Percentiles rank a stretch among this genome's conserved stretches.
Evolutionary conservation across 2,888 invertebrate species (phyloP).

Genomic region (Argyresthia goedartella): DNA sequence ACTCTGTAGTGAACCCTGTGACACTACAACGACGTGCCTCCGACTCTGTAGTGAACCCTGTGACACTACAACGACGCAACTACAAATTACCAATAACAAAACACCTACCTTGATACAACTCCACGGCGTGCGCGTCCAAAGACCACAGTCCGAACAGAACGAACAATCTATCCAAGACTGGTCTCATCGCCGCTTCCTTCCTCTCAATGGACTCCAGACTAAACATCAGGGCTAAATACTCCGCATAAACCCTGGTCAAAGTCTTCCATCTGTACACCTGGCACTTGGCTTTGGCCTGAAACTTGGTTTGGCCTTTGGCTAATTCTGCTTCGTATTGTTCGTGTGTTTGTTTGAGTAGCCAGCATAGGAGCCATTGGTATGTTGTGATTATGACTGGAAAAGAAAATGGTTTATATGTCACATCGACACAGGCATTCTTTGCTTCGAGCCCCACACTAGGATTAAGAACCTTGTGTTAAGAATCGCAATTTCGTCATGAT

Average conservation of each 20-base stretch:
- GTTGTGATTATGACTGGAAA: constrained; percentile 76
- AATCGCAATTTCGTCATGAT: too few species aligned
- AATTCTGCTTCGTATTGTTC: constrained; percentile 70
- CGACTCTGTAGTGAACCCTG: too few species aligned
- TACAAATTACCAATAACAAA: too few species aligned
- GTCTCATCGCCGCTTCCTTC: constrained; percentile 40
- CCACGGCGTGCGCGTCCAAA: constrained; percentile 78
- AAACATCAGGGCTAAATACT: constrained; percentile 73
- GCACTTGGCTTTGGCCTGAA: constrained; percentile 82
- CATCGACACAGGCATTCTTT: too few species aligned
- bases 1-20: too few species aligned
- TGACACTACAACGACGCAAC: too few species aligned
- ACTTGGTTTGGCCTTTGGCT: constrained; percentile 73
- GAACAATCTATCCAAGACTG: constrained; percentile 61
- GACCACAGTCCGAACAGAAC: constrained; percentile 51
- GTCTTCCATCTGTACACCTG: constrained; percentile 86
- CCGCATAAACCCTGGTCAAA: constrained; percentile 83
- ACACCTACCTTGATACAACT: constrained; percentile 74
- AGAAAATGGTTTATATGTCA: neutral
- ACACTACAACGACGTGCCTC: too few species aligned
- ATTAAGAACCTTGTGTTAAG: too few species aligned
- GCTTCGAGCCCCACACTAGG: too few species aligned
- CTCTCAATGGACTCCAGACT: constrained; percentile 56
- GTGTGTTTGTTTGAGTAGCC: constrained; percentile 79
- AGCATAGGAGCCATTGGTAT: constrained; percentile 89